phyloP scores from a whole-genome alignment of 92 coral and sea anemone species.

The Ricordea florida region DNA sequence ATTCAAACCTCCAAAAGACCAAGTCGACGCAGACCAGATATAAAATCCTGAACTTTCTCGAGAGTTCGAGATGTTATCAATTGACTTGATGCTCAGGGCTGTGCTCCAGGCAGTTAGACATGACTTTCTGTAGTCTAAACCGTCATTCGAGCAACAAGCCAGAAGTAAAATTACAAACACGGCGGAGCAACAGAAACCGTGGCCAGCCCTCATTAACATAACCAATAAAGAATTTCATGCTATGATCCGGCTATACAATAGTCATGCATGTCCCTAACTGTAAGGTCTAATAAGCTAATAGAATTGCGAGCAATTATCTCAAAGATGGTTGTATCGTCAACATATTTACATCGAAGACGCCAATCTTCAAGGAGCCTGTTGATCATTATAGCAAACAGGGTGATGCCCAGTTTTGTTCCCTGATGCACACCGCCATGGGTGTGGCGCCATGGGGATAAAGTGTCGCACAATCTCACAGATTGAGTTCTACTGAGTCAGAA shows the following conservation, averaged over 20 bases:
- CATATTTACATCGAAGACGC: conserved; percentile 12
- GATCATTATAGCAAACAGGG: conserved; percentile 10
- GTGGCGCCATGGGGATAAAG: conserved; percentile 13
- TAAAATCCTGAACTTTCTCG: no score
- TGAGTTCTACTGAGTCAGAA: conserved; percentile 18
- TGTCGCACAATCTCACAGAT: conserved; percentile 3
- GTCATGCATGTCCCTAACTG: conserved; percentile 4
- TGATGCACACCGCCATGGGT: conserved; percentile 39
- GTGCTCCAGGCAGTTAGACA: no score
- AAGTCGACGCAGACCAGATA: no score
- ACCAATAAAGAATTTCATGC: conserved; percentile 13
- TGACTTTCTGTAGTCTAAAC: no score
- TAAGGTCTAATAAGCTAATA: conserved; percentile 1
- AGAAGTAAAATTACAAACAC: no score
- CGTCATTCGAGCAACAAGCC: no score
- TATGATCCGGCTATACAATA: not conserved
- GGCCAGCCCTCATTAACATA: no score
- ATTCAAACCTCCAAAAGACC: no score
- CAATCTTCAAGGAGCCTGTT: not conserved
- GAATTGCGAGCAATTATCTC: conserved; percentile 42
- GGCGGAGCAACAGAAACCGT: no score
- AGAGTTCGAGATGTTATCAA: no score
- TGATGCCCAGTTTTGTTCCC: conserved; percentile 34
- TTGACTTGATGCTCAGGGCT: no score
- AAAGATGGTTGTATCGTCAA: conserved; percentile 34